A percentile compares a stretch with the other conserved stretches of the same genome.
These are phyloP conservation scores for Dipodomys merriami DNA, from an alignment of 2,113 vertebrate genomes.

Conservation along the genomic window DNA sequence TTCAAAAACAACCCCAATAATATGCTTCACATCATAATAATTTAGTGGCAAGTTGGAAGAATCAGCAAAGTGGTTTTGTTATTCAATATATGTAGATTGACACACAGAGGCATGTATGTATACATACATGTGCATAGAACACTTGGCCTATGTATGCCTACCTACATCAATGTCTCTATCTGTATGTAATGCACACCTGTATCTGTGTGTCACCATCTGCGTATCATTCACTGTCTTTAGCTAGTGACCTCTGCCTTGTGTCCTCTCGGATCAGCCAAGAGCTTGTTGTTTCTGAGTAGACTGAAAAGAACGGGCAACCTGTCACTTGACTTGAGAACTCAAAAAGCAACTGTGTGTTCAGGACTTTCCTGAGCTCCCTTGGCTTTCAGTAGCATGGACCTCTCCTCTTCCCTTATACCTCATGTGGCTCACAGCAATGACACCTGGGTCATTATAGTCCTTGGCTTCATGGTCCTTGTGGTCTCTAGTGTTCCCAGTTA, in stretches of 20 bases:
- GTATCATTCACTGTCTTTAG: neutral
- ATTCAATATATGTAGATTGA: neutral
- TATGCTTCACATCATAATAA: neutral
- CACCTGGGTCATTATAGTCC: neutral
- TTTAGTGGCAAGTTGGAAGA: neutral
- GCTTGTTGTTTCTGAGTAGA: neutral
- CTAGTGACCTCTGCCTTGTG: neutral
- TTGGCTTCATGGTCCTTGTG: neutral
- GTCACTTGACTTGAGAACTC: neutral
- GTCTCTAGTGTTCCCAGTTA: fast-evolving
- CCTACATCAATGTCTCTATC: neutral
- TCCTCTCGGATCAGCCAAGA: neutral
- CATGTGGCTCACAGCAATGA: neutral
- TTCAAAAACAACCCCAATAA: neutral
- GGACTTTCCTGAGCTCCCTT: neutral
- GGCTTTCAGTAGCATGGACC: neutral
- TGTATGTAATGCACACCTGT: neutral
- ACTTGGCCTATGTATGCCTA: neutral
- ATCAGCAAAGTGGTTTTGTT: neutral
- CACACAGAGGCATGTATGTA: too few species aligned
- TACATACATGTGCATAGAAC: neutral
- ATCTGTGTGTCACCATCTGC: neutral
- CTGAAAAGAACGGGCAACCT: neutral
- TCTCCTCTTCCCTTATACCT: neutral
- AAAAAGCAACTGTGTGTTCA: neutral